Evolutionary conservation across 2,797 vertebrate species (phyloP), one percentile per base, ranked within the genome.

Genomic region (Percopsis omiscomaycus): DNA sequence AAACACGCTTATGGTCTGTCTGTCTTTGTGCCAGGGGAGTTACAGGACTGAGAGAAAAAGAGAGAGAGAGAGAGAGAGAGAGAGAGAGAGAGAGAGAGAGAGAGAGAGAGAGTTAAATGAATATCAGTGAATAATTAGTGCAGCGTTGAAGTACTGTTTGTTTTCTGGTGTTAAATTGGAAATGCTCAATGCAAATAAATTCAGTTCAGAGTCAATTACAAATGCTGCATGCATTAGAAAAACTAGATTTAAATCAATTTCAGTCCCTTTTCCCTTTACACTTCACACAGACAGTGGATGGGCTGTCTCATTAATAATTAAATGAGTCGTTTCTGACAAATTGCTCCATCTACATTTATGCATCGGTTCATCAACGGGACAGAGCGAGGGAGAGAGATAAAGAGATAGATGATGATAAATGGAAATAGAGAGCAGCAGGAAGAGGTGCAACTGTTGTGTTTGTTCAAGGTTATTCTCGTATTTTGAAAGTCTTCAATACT

Each of bases 121-220:
- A 90, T 91, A 91, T 90, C 86, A 89, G 89, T 91, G 89, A 88
- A 92, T 91, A 93, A 93, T 92, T 92, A 91, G 88, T 90, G 84
- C 79, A 83, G 86, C 89, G 87, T 86, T 90, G 86, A 92, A 89
- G 78, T 81, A 87, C 83, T 86, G 85, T 91, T 92, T 90, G 82
- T 86, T 89, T 90, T 86, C 81, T 74, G 61, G 75, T 84, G 88
- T 87, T 86, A 91, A 92, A 92, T 88, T 90, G 85, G 83, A 91
- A 89, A 90, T 92, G 86, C 84, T 88, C 87, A 93, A 89, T 91
- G 88, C 85, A 91, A 91, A 91, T 92, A 83, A 85, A 91, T 90
- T 88, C 89, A 90, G 89, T 90, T 92, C 87, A 90, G 89, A 90
- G 81, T 81, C 89, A 91, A 92, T 91, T 89, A 90, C 84, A 81